These are phyloP conservation scores for Phylloscopus trochilus DNA, from an alignment of 2,113 vertebrate species.

Conservation along the genomic window DNA sequence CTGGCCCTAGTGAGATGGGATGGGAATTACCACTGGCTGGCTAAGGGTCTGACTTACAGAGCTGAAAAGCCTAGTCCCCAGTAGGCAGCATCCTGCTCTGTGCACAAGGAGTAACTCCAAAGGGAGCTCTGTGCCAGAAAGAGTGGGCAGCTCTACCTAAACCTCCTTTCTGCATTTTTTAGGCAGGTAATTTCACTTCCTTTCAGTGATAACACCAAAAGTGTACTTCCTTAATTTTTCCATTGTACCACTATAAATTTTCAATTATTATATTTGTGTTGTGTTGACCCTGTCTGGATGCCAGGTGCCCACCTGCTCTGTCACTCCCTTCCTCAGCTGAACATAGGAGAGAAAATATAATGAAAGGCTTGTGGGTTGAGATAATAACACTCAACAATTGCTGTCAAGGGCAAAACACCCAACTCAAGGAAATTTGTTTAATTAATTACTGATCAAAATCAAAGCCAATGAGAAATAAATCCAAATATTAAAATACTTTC, in stretches of 20 bases:
- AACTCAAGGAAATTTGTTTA: neutral
- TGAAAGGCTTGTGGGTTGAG: neutral
- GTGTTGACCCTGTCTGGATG: neutral
- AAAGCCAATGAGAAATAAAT: neutral
- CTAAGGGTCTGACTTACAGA: neutral
- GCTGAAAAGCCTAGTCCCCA: neutral
- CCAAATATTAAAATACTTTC: neutral
- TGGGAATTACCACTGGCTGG: neutral
- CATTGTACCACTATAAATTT: neutral
- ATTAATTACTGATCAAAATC: neutral
- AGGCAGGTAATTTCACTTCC: neutral
- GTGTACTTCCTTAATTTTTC: neutral
- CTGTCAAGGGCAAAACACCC: neutral
- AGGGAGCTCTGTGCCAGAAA: neutral
- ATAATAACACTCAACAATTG: neutral
- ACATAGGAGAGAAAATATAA: neutral
- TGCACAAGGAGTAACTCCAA: neutral
- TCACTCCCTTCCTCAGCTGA: neutral
- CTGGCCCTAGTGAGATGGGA: neutral
- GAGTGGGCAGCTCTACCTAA: fast-evolving
- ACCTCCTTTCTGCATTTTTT: neutral
- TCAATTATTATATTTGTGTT: neutral
- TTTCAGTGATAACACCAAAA: neutral
- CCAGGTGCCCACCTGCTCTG: neutral
- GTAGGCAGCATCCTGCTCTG: neutral